Evolutionary conservation across 2,888 invertebrate species (phyloP).

Genomic region (Diplolepis rosae): DNA sequence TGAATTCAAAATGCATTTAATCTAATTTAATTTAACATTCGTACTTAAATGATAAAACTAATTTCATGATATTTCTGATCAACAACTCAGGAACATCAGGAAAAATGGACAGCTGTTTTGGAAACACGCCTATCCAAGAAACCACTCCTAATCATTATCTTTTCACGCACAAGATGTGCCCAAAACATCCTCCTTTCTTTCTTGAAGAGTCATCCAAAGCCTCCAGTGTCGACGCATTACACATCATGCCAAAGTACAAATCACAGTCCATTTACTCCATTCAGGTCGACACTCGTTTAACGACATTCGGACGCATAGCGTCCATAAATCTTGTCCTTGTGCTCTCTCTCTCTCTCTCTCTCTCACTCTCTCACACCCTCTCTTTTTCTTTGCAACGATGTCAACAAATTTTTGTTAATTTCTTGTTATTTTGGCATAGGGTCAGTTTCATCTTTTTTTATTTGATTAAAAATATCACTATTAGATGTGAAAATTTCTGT

Average conservation of each 20-base stretch:
- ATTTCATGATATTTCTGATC: too few species aligned
- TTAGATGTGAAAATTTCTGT: too few species aligned
- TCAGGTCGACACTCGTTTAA: slow-evolving; percentile 66
- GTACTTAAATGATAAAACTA: too few species aligned
- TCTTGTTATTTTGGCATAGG: too few species aligned
- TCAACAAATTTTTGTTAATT: too few species aligned
- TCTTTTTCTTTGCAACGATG: neutral
- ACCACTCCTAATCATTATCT: slow-evolving; percentile 61
- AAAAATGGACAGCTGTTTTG: slow-evolving; percentile 22
- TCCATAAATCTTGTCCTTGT: slow-evolving; percentile 61
- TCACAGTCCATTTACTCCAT: slow-evolving; percentile 71
- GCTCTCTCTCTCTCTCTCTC: slow-evolving; percentile 9
- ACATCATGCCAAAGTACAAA: slow-evolving; percentile 67
- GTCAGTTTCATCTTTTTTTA: too few species aligned
- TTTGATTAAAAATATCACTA: too few species aligned
- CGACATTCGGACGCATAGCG: slow-evolving; percentile 60
- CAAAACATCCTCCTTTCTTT: slow-evolving; percentile 67
- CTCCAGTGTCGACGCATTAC: slow-evolving; percentile 61
- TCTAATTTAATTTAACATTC: too few species aligned
- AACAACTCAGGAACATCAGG: too few species aligned
- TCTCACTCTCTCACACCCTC: slow-evolving; percentile 44
- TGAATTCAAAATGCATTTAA: too few species aligned
- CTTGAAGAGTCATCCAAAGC: slow-evolving; percentile 44
- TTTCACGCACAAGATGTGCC: slow-evolving; percentile 56
- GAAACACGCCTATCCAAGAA: slow-evolving; percentile 25